A percentile compares a stretch with the other conserved stretches of the same genome.
Evolutionary conservation across 1,140 invertebrate species (phyloP).

Genomic region (Cyrtorhinus lividipennis): DNA sequence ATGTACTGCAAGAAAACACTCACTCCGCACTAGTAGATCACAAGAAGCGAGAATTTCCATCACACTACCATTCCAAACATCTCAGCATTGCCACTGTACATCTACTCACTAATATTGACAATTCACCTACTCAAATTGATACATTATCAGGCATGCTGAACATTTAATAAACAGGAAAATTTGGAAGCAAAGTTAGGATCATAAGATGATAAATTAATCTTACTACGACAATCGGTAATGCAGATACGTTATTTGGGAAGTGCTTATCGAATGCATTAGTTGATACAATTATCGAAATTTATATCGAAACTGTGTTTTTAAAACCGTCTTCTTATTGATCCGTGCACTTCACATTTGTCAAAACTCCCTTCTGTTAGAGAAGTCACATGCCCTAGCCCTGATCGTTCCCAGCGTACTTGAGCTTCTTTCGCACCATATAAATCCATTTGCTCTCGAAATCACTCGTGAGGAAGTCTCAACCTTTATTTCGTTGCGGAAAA

Average conservation of each 20-base stretch:
- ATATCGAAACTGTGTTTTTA: not conserved
- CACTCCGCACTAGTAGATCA: no score
- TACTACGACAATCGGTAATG: not conserved
- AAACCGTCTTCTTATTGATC: no score
- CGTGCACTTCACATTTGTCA: not conserved
- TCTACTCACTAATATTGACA: no score
- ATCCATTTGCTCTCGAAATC: not conserved
- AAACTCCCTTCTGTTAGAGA: not conserved
- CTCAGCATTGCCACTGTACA: no score
- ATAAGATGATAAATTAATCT: not conserved
- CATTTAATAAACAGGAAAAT: not conserved
- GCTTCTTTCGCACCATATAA: not conserved
- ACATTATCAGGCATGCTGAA: not conserved
- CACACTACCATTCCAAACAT: no score
- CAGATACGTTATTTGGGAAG: not conserved
- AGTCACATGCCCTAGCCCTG: not conserved
- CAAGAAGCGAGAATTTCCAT: no score
- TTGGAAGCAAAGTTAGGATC: not conserved
- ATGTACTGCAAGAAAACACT: no score
- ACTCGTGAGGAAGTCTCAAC: no score
- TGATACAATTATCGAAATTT: no score
- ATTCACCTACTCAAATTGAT: no score
- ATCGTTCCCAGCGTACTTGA: not conserved
- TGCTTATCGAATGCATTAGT: not conserved
- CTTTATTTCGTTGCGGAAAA: no score